phyloP scores from a whole-genome alignment of 2,797 vertebrate genomes.

The Sphenodon punctatus region DNA sequence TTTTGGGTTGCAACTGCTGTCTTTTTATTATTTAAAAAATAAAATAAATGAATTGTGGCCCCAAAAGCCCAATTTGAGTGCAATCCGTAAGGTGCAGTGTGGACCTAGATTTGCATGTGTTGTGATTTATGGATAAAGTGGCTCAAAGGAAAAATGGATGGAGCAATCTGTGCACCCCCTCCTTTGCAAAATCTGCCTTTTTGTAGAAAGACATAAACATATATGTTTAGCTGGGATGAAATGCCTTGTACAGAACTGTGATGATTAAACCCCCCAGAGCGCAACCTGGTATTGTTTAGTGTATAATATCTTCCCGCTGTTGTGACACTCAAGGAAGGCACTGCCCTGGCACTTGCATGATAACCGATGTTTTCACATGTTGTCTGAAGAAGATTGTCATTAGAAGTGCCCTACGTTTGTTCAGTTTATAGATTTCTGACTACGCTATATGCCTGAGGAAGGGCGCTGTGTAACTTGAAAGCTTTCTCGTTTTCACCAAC shows the following conservation, averaged over 20 bases:
- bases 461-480: too few relatives aligned
- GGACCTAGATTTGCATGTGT: too few relatives aligned
- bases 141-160: background rate
- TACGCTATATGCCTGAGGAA: too few relatives aligned
- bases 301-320: background rate
- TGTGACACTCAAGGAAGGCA: background rate
- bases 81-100: too few relatives aligned
- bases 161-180: background rate
- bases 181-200: background rate
- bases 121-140: too few relatives aligned
- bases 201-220: background rate
- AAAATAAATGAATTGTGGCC: too few relatives aligned
- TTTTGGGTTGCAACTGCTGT: background rate
- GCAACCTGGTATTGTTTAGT: background rate
- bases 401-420: too few relatives aligned
- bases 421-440: too few relatives aligned
- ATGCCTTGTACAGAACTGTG: background rate
- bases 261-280: background rate
- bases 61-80: too few relatives aligned
- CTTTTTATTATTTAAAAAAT: background rate
- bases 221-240: background rate
- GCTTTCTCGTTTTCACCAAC: too few relatives aligned
- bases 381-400: background rate
- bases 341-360: background rate
- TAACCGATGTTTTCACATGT: background rate